Percentiles rank a stretch among this genome's conserved stretches.
Evolutionary conservation across 1,140 invertebrate genomes (phyloP).

Genomic region (Phthorimaea operculella): DNA sequence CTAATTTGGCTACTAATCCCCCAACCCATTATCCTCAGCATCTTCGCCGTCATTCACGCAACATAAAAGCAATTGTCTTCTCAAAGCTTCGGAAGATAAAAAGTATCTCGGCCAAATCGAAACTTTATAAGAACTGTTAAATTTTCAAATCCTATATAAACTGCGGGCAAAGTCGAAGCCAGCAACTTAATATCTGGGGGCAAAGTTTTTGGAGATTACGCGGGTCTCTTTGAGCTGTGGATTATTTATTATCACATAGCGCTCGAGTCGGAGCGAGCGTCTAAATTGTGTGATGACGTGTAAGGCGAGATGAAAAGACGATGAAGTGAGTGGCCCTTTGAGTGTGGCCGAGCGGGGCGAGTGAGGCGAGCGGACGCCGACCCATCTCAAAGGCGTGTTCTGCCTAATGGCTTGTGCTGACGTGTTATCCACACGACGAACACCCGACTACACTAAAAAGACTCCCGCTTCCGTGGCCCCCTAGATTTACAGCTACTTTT

Average conservation of each 20-base stretch:
- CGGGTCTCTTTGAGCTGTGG: constrained; percentile 18
- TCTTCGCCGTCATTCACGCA: constrained; percentile 12
- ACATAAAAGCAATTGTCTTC: not conserved
- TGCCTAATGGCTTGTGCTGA: constrained; percentile 42
- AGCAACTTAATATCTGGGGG: constrained; percentile 18
- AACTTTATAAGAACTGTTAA: constrained; percentile 14
- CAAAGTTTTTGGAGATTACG: constrained; percentile 17
- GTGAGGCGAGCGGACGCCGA: constrained; percentile 13
- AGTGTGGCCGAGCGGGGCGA: constrained; percentile 13
- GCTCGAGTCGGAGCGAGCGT: constrained; percentile 16
- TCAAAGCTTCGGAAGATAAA: not conserved
- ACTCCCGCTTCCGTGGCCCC: not conserved
- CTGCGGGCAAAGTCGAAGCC: constrained; percentile 18
- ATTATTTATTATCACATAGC: constrained; percentile 27
- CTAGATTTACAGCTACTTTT: constrained; percentile 1
- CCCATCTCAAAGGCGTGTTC: constrained; percentile 38
- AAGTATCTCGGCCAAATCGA: constrained; percentile 12
- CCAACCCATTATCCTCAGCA: constrained; percentile 24
- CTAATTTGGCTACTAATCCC: constrained; percentile 34
- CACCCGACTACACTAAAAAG: constrained; percentile 6
- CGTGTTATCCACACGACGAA: constrained; percentile 31
- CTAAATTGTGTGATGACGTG: constrained; percentile 38
- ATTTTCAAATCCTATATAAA: constrained; percentile 29
- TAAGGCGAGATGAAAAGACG: constrained; percentile 47
- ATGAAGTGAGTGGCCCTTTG: constrained; percentile 39